A percentile compares a stretch with the other conserved stretches of the same genome.
Conservation (phyloP, 1,140 invertebrate genomes). For the Zaprionus taronus region DNA sequence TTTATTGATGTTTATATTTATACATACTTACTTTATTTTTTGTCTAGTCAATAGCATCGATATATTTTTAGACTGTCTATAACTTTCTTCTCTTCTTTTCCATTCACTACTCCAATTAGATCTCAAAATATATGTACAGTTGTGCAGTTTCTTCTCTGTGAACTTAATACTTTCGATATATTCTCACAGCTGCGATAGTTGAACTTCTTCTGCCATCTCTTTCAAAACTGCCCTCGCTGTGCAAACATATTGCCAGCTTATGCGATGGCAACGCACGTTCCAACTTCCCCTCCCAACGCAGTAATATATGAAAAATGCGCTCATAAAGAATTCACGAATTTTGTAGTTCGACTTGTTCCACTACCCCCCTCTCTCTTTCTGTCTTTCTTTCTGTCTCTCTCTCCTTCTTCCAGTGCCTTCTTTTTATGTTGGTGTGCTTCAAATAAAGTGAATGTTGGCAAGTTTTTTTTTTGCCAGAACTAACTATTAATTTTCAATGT, state of each 20-base stretch:
- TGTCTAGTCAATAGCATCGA: too few relatives aligned
- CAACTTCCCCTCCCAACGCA: conserved; percentile 1
- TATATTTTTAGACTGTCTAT: too few relatives aligned
- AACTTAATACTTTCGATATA: too few relatives aligned
- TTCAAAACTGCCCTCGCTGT: background rate
- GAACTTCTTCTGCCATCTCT: background rate
- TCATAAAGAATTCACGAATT: conserved; percentile 44
- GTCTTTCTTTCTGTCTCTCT: background rate
- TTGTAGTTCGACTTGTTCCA: conserved; percentile 13
- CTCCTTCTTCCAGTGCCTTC: background rate
- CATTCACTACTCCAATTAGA: too few relatives aligned
- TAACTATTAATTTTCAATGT: conserved; percentile 15
- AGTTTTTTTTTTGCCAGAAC: background rate
- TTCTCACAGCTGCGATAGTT: background rate
- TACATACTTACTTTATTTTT: too few relatives aligned
- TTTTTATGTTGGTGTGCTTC: background rate
- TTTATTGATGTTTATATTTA: too few relatives aligned
- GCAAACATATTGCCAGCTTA: conserved; percentile 34
- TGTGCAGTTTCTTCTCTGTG: too few relatives aligned
- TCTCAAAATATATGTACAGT: too few relatives aligned
- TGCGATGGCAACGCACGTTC: conserved; percentile 36
- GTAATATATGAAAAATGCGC: conserved; percentile 50
- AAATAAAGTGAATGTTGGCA: background rate
- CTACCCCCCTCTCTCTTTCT: background rate
- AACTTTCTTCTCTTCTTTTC: too few relatives aligned